These are phyloP conservation scores for Neodiprion lecontei DNA, from an alignment of 1,140 invertebrate species.

Conservation along the genomic window DNA sequence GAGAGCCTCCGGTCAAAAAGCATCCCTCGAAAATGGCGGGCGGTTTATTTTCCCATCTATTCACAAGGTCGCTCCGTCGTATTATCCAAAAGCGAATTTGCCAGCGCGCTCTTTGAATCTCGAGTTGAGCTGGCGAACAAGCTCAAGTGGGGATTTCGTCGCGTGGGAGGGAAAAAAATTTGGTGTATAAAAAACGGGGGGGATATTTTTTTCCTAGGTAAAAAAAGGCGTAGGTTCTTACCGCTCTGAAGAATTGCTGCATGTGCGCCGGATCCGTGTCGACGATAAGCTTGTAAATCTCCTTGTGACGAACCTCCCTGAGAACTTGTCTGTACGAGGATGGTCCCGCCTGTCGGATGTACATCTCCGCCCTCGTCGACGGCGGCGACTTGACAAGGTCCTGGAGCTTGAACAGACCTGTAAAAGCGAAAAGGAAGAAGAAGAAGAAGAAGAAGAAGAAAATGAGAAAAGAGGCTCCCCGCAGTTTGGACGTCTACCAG, in stretches of 20 bases:
- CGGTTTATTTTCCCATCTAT: too few species aligned
- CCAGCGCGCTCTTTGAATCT: too few species aligned
- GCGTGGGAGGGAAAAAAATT: too few species aligned
- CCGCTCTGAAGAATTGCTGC: conserved; percentile 80
- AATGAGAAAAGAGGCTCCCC: neutral
- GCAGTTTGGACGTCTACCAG: too few species aligned
- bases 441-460: conserved; percentile 12
- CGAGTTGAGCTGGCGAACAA: too few species aligned
- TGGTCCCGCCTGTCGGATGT: conserved; percentile 79
- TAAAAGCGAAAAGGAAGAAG: conserved; percentile 36
- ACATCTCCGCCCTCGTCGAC: conserved; percentile 77
- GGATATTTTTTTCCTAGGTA: neutral
- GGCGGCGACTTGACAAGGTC: conserved; percentile 79
- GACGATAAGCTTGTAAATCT: conserved; percentile 84
- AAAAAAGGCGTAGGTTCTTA: conserved; percentile 60
- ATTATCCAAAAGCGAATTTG: too few species aligned
- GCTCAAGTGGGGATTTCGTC: too few species aligned
- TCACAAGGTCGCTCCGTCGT: too few species aligned
- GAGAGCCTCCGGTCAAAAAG: conserved; percentile 35
- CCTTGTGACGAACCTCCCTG: conserved; percentile 79
- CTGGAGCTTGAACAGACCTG: conserved; percentile 88
- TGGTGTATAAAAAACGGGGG: too few species aligned
- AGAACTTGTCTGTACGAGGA: conserved; percentile 80
- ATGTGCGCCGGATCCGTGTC: conserved; percentile 82
- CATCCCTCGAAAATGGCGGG: conserved; percentile 17